Evolutionary conservation across 2,113 vertebrate species (phyloP), one percentile per base, ranked within the genome.

Genomic region (Corythaeola cristata): DNA sequence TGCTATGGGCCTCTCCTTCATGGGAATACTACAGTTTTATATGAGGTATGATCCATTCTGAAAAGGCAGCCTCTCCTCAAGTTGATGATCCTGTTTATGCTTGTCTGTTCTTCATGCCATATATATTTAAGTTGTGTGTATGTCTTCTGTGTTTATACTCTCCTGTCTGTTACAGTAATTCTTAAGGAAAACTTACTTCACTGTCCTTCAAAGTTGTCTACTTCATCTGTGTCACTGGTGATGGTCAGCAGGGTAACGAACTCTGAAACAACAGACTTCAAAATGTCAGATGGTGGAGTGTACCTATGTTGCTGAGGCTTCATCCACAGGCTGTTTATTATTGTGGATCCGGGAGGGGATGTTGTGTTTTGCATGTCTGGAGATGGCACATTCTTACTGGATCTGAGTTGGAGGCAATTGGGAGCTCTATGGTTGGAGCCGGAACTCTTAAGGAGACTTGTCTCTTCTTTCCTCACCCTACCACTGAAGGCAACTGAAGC

Each of bases 1-100:
- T 99, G 99, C 96, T 99, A 99, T 28, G 99, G 94, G 63, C 99
- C 99, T 72, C 98, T 99, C 69, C 98, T 99, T 39, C 99, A 99
- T 68, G 99, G 99, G 5, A 99, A 99, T 97, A 98, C 99, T 95
- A 99, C 99, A 1, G 96, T 99, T 94, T 98, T 99, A 50, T 99
- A 99, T 59, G 99, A 99, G 99, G 99, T 99, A 96, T 56, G 93
- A 72, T 59, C 18, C 27, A 17, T 71, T 84, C 41, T 53, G 17
- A 84, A 80, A 74, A 50, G 18, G 30, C 49, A 92, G 7, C 8
- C 9, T 86, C 39, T 86, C 24, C 27, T 86, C 35, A n/a, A 24
- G 1, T 23, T 47, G 15, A 30, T 56, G 33, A 63, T 72, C 30
- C 22, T 50, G 6, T 50, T 75, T 84, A 45, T 81, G 17, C n/a